Evolutionary conservation across 2,797 vertebrate genomes (phyloP).

Genomic region (Chaetodon trifasciatus): DNA sequence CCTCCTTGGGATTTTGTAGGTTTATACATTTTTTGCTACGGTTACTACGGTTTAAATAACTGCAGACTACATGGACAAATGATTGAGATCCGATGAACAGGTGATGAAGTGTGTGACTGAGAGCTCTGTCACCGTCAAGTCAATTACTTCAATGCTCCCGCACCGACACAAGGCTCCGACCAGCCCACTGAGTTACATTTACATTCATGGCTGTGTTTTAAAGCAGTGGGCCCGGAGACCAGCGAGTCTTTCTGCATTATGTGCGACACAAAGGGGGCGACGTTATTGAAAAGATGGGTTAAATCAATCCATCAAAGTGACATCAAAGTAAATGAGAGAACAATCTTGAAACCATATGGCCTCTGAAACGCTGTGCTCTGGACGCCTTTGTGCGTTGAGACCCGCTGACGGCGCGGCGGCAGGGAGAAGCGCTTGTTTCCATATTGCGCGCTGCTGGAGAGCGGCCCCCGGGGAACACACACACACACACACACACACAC

Average conservation of each 20-base stretch:
- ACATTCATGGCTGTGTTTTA: slow-evolving; percentile 93
- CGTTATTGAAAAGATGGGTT: slow-evolving; percentile 88
- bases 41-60: neutral
- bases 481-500: slow-evolving; percentile 26
- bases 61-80: neutral
- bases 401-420: slow-evolving; percentile 11
- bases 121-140: slow-evolving; percentile 77
- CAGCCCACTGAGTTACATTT: slow-evolving; percentile 85
- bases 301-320: slow-evolving; percentile 97
- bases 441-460: slow-evolving; percentile 92
- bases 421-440: slow-evolving; percentile 87
- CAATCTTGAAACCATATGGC: slow-evolving; percentile 97
- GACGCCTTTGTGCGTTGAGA: slow-evolving; percentile 76
- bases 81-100: neutral
- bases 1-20: too few species aligned
- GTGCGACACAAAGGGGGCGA: slow-evolving; percentile 86
- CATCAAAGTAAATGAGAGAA: slow-evolving; percentile 95
- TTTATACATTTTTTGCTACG: neutral
- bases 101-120: slow-evolving; percentile 16
- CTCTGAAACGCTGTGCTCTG: slow-evolving; percentile 87
- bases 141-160: slow-evolving; percentile 71
- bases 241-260: slow-evolving; percentile 85
- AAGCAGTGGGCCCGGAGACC: slow-evolving; percentile 88
- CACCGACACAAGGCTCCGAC: slow-evolving; percentile 72
- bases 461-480: slow-evolving; percentile 85